Base-by-base conservation (phyloP, 2,797 vertebrate genomes). In the Lophotriccus pileatus region DNA sequence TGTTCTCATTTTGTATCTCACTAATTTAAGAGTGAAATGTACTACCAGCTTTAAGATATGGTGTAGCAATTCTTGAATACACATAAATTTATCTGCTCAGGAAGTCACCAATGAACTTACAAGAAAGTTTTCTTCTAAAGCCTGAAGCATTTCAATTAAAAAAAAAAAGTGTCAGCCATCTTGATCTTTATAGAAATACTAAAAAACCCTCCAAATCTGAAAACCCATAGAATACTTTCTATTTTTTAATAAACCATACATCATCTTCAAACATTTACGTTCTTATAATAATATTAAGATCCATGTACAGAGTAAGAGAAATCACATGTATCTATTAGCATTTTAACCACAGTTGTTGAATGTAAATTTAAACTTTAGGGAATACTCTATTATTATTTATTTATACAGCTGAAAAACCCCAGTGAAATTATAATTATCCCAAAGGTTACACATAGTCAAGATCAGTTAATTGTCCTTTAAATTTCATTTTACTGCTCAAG, bases 401-500 rank as follows among this genome's bases (percentile, higher is more conserved):
- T 88, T 74, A 83, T 84, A 78, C 49, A 78, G 46, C 13, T 73
- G 37, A 52, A 92, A 86, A 68, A 30, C 1, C 4, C 20, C 25
- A 62, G 24, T 20, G 46, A 81, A 90, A 75, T 72, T 4, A 23
- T 69, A 89, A 76, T 89, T 80, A 63, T 93, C 22, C 17, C 66
- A 90, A 81, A 76, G 66, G 89, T 81, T 94, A 63, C 28, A 74
- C 18, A 52, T 56, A 78, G 44, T 74, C 66, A 81, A 84, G 69
- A 84, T 90, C 77, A 91, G 27, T 66, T 91, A 87, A 93, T 90
- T 89, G 46, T 73, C 50, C 39, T 44, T 92, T 69, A 87, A 60
- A 89, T 92, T 89, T 91, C 9, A 58, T 66, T 90, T 90, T 81
- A 86, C 90, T 66, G 14, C 50, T 84, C 39, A 89, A 89, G 70